Evolutionary conservation across 1,140 invertebrate genomes (phyloP).

Genomic region (Cepaea nemoralis): DNA sequence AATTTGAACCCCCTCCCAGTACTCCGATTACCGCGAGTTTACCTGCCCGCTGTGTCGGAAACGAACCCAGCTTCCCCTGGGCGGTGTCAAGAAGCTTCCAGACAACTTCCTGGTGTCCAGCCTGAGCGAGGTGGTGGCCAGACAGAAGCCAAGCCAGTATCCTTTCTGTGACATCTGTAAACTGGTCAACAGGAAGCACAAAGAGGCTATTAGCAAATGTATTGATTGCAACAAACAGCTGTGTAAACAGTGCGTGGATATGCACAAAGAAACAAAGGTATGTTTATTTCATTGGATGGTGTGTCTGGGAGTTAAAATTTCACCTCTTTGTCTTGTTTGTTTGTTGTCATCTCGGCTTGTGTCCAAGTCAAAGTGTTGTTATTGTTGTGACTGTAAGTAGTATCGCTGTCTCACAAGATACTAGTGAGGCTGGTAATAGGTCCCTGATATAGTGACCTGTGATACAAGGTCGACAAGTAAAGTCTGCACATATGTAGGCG

Average conservation of each 20-base stretch:
- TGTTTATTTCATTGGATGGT: background rate
- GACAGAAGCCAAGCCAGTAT: slow-evolving; percentile 69
- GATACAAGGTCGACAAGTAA: no score
- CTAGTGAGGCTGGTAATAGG: no score
- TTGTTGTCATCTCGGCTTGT: no score
- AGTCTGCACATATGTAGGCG: no score
- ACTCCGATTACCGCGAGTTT: slow-evolving; percentile 72
- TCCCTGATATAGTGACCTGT: no score
- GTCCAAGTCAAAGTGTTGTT: no score
- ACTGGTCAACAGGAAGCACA: slow-evolving; percentile 68
- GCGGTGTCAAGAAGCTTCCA: slow-evolving; percentile 72
- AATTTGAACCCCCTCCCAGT: slow-evolving; percentile 49
- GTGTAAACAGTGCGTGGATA: slow-evolving; percentile 69
- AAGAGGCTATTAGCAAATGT: slow-evolving; percentile 72
- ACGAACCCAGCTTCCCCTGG: slow-evolving; percentile 71
- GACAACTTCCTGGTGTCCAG: slow-evolving; percentile 73
- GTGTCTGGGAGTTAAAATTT: no score
- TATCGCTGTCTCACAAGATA: no score
- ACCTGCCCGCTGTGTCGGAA: slow-evolving; percentile 73
- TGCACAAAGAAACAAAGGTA: slow-evolving; percentile 70
- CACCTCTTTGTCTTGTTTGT: no score
- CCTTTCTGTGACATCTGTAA: slow-evolving; percentile 73
- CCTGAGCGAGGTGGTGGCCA: slow-evolving; percentile 63
- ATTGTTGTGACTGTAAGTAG: no score
- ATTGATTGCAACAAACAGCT: slow-evolving; percentile 72